Percentiles rank a stretch among this genome's conserved stretches.
Conservation (phyloP, 2,888 invertebrate species). For the Timandra comae region DNA sequence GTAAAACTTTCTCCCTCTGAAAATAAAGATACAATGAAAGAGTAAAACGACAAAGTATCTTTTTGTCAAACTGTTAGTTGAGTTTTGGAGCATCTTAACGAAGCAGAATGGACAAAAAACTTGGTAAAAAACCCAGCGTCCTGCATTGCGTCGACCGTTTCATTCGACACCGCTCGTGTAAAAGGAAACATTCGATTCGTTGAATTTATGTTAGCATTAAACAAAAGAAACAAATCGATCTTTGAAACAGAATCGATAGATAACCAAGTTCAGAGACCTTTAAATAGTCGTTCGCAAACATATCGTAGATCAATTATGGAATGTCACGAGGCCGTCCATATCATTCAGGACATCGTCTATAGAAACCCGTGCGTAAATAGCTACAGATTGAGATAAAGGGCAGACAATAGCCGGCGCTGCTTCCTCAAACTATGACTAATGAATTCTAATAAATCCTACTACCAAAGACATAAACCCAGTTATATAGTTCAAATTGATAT, state of each 20-base stretch:
- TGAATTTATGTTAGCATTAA: too few species aligned
- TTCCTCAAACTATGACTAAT: slow-evolving; percentile 23
- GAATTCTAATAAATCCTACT: slow-evolving; percentile 20
- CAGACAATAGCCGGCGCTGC: slow-evolving; percentile 15
- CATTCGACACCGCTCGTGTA: neutral
- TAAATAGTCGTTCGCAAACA: slow-evolving; percentile 24
- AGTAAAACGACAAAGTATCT: too few species aligned
- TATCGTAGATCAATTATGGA: slow-evolving; percentile 51
- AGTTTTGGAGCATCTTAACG: slow-evolving; percentile 37
- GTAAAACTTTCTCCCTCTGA: slow-evolving; percentile 19
- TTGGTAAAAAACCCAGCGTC: slow-evolving; percentile 1
- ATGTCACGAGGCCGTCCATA: slow-evolving; percentile 43
- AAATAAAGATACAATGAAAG: too few species aligned
- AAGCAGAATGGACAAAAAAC: slow-evolving; percentile 21
- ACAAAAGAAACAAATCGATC: slow-evolving; percentile 5
- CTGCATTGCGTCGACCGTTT: slow-evolving; percentile 2
- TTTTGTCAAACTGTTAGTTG: slow-evolving; percentile 6
- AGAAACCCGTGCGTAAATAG: slow-evolving; percentile 1
- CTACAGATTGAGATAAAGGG: slow-evolving; percentile 18
- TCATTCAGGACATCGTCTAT: slow-evolving; percentile 17
- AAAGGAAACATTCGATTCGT: neutral
- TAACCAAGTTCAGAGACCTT: slow-evolving; percentile 23
- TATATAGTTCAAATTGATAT: slow-evolving; percentile 31
- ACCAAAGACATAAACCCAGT: slow-evolving; percentile 20
- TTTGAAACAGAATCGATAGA: slow-evolving; percentile 10